Base-by-base conservation (phyloP, 1,140 invertebrate genomes). In the Drosophila biarmipes region DNA sequence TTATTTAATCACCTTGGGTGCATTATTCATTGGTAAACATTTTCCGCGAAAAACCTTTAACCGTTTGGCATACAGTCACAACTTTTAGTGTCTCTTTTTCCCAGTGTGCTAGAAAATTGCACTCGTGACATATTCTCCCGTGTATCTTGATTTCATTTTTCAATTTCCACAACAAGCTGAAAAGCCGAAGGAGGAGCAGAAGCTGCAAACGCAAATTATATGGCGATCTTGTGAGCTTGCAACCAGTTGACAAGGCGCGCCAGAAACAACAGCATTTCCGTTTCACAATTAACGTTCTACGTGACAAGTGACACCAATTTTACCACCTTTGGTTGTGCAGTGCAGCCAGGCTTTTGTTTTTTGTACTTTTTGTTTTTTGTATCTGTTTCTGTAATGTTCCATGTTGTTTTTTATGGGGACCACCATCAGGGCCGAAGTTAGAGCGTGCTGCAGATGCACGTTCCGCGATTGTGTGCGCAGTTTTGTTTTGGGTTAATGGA, bases 301-400 rank as follows among this genome's bases (percentile, higher is more conserved):
- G 87, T 91, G 87, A 90, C 87, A 90, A 91, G 87, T 90, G 87
- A 90, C 87, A 90, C 89, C 89, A 89, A 90, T 91, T 90, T 89
- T 90, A 87, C 84, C 87, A 90, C 87, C 89, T 90, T 78, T 74
- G 72, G 62, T 72, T 79, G 73, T 82, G 68, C 77, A 71, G 45
- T 58, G 56, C 59, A 63, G 55, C 58, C 55, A 19, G 21, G 21
- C 38, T 68, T 63, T 68, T 68, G 40, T 43, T 64, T 64, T 63
- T 64, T 19, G n/a, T n/a, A n/a, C n/a, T 52, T 59, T 49, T 57
- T 53, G 21, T 31, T 52, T 56, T 56, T 77, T 79, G 68, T 71
- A 86, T 69, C 63, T 63, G 31, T 64, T 73, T 68, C 66, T 69
- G 67, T 69, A 69, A 69, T 64, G 66, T 66, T 62, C 37, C 45